phyloP scores from a whole-genome alignment of 2,797 vertebrate genomes.

The Chaenodraco wilsoni region DNA sequence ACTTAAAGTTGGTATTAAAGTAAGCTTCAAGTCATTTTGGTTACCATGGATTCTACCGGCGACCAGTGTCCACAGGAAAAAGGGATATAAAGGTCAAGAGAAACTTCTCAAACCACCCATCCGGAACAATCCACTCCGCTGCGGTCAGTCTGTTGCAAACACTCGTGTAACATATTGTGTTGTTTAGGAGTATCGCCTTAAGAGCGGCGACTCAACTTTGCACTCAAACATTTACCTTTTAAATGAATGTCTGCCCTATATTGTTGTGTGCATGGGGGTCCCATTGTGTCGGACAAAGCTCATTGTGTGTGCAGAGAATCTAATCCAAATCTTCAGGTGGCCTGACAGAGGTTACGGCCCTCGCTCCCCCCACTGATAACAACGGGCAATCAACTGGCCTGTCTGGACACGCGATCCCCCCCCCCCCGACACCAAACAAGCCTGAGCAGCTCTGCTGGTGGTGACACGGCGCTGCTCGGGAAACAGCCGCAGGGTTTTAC shows the following conservation, averaged over 20 bases:
- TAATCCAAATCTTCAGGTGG: conserved; percentile 73
- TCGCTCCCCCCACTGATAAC: conserved; percentile 72
- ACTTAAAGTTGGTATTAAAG: background rate
- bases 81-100: conserved; percentile 2
- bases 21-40: background rate
- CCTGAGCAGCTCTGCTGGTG: conserved; percentile 62
- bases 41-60: background rate
- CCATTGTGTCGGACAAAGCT: conserved; percentile 55
- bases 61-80: background rate
- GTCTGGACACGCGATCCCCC: conserved; percentile 73
- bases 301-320: conserved; percentile 55
- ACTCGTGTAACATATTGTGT: conserved; percentile 6
- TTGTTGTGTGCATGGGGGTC: conserved; percentile 18
- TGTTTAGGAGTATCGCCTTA: background rate
- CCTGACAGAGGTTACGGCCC: conserved; percentile 70
- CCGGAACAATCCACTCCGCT: conserved; percentile 11
- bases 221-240: conserved; percentile 53
- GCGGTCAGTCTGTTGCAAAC: background rate
- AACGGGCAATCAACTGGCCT: conserved; percentile 78
- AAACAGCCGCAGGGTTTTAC: conserved; percentile 65
- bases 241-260: conserved; percentile 39
- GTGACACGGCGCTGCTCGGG: conserved; percentile 59
- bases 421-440: conserved; percentile 57
- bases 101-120: conserved; percentile 23
- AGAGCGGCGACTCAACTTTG: conserved; percentile 29